Evolutionary conservation across 2,888 invertebrate species (phyloP), one percentile per base, ranked within the genome.

Genomic region (Brachylomia viminalis): DNA sequence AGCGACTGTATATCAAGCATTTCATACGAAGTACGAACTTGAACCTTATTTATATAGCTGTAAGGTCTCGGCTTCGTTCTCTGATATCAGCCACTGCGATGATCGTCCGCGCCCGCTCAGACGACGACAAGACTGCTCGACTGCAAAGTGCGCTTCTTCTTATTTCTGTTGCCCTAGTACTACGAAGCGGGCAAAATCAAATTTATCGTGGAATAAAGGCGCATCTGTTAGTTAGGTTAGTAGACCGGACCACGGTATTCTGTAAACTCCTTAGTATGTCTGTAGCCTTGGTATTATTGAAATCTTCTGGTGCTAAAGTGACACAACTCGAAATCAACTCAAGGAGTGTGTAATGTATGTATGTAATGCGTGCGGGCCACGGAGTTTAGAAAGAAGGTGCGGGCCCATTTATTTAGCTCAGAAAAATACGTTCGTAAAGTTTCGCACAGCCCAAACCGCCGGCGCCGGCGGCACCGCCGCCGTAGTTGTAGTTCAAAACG

Each of bases 211-310:
- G 62, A 75, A 75, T 38, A 62, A 62, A 75, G 75, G 75, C 75
- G 54, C 75, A 75, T 33, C 45, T 65, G 0, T 17, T 52, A 52
- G 49, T 52, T 10, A 7, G 11, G 6, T 15, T 58, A 11, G 13
- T 72, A 23, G 30, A 13, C n/a, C 30, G 11, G 10, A 13, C 23
- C 23, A 68, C 27, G 20, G 10, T 17, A 20, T 54, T 52, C 42
- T 27, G n/a, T 30, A 58, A 58, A 42, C 72, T 77, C 59, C 30
- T 10, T 52, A 45, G 17, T 15, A 49, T 33, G 72, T 68, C 77
- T 89, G 84, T 30, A n/a, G 13, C 64, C 82, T 75, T 86, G 64
- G 86, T 89, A 71, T 30, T 76, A 56, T 69, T 59, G 56, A 84
- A 85, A 79, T 61, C 56, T 80, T 77, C 27, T 75, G 69, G 68